Conservation (phyloP, 1,140 invertebrate genomes). For the Geopemphigus sp. region DNA sequence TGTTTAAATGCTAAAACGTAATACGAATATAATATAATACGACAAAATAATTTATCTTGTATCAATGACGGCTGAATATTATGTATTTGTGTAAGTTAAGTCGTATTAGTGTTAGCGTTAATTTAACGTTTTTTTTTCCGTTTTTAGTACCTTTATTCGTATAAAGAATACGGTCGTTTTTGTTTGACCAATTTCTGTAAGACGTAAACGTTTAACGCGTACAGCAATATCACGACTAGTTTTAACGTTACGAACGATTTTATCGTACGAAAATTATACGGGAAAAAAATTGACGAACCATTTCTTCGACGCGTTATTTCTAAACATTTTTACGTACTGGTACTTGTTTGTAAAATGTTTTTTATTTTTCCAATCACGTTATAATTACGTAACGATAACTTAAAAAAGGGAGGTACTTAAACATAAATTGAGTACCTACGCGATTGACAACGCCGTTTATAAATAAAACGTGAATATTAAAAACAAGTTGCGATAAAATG, state of each 20-base stretch:
- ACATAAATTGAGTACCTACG: no score
- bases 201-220: constrained; percentile 3
- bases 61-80: background rate
- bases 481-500: no score
- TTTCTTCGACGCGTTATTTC: background rate
- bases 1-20: background rate
- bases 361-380: background rate
- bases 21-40: background rate
- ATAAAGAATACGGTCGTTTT: background rate
- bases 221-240: constrained; percentile 35
- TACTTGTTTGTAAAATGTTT: constrained; percentile 15
- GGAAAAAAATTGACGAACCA: background rate
- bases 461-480: no score
- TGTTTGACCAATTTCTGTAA: background rate
- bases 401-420: background rate
- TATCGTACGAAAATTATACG: background rate
- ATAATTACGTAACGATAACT: background rate
- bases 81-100: constrained; percentile 23
- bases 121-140: constrained; percentile 2
- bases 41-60: background rate
- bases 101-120: background rate
- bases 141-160: constrained; percentile 11
- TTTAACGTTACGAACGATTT: background rate
- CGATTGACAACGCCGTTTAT: background rate
- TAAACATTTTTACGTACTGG: background rate